Evolutionary conservation across 23 tunicate genomes (phyloP), one percentile per base, ranked within the genome.

Genomic region (Halocynthia aurantium): DNA sequence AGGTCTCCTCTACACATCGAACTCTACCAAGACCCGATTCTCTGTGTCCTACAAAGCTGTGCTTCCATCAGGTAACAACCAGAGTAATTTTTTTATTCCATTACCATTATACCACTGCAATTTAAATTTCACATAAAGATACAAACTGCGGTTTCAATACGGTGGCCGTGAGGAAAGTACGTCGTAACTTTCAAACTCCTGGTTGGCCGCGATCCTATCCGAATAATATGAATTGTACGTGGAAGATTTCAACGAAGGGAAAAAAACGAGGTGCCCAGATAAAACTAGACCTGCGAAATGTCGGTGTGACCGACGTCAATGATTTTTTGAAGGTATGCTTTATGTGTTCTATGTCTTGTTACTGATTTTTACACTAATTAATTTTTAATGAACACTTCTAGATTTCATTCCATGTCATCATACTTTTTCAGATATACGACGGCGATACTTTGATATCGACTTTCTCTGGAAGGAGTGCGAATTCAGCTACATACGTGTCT

Each of bases 191-290:
- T 18, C 15, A 10, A n/a, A 54, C 60, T 20, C 78, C 78, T 5
- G 78, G 78, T 2, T 74, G 50, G 55, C 78, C 78, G 60, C 55
- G 17, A 52, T 5, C 55, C 4, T 74, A 50, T n/a, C 20, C 56
- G 21, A 65, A 50, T 0, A 8, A 74, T 5, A 10, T 74, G 56
- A 56, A 74, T 10, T 74, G 78, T 4, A 74, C 62, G 55, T 74
- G 78, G 78, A 74, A 8, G 18, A 74, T 74, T 20, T 40, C 22
- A 2, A 65, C 49, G 10, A 15, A 40, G 22, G 19, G 9, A 10
- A 15, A 65, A 65, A 15, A 49, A 65, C 10, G 31, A 5, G 70
- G 31, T 20, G 70, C 31, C 6, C 31, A 40, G 44, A 31, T 31
- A 31, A 31, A 31, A 15, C 31, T 65, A 20, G 70, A 40, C 19